Percentiles rank a stretch among this genome's conserved stretches.
Evolutionary conservation across 2,888 invertebrate species (phyloP).

Genomic region (Portevinia maculata): DNA sequence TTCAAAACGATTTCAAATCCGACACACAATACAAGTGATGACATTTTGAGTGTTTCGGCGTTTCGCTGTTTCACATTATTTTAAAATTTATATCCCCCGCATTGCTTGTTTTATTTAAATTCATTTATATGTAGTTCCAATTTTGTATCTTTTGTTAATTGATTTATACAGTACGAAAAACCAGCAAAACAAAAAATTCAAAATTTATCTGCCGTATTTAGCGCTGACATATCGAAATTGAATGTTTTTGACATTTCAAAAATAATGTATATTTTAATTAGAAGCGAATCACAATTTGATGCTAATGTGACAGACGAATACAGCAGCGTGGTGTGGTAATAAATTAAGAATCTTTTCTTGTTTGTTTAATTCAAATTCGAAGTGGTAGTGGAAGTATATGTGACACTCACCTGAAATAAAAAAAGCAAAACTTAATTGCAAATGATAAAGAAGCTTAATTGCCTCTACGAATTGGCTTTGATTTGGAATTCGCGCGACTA

Average conservation of each 20-base stretch:
- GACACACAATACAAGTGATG: constrained; percentile 50
- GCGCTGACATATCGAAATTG: constrained; percentile 38
- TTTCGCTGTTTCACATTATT: constrained; percentile 62
- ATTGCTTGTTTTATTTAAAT: constrained; percentile 72
- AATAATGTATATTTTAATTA: constrained; percentile 61
- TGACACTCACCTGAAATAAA: constrained; percentile 66
- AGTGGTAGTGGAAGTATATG: constrained; percentile 32
- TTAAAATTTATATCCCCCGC: constrained; percentile 66
- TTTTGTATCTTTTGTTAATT: constrained; percentile 45
- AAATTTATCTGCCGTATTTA: constrained; percentile 49
- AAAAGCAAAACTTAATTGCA: constrained; percentile 66
- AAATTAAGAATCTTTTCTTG: constrained; percentile 40
- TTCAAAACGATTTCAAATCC: constrained; percentile 47
- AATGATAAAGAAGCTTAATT: constrained; percentile 72
- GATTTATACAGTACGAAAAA: constrained; percentile 47
- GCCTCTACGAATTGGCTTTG: constrained; percentile 54
- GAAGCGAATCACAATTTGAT: constrained; percentile 46
- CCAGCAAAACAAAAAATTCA: constrained; percentile 1
- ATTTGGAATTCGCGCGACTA: constrained; percentile 59
- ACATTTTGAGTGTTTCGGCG: constrained; percentile 61
- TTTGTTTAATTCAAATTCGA: constrained; percentile 40
- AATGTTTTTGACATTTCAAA: constrained; percentile 67
- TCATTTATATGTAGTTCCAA: constrained; percentile 5
- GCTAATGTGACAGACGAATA: constrained; percentile 53
- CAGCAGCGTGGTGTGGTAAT: constrained; percentile 19